Conservation (phyloP, 2,888 invertebrate species). For the Brassicogethes aeneus region DNA sequence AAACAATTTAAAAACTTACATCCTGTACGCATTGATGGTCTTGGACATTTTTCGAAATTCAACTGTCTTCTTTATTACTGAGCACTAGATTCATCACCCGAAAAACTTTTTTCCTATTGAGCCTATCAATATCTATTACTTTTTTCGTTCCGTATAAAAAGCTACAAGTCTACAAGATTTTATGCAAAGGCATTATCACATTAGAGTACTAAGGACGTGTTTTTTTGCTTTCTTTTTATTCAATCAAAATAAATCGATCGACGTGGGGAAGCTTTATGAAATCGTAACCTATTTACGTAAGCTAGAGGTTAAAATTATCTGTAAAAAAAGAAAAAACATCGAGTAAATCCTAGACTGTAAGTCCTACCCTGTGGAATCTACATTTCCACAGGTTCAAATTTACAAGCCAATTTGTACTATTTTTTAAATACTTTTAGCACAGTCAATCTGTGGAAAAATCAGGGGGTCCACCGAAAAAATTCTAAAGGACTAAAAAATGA, state of each 20-base stretch:
- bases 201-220: background rate
- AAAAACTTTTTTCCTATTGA: background rate
- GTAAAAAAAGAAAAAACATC: background rate
- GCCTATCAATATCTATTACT: background rate
- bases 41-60: slow-evolving; percentile 56
- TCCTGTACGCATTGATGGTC: slow-evolving; percentile 82
- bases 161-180: background rate
- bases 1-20: slow-evolving; percentile 57
- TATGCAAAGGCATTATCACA: slow-evolving; percentile 1
- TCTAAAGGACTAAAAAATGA: no score
- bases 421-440: no score
- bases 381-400: no score
- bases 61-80: slow-evolving; percentile 7
- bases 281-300: background rate
- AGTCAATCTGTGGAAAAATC: no score
- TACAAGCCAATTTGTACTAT: no score
- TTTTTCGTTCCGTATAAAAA: background rate
- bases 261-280: no score
- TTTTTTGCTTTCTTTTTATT: no score
- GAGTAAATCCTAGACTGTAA: no score
- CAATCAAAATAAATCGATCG: no score
- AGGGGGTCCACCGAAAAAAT: no score
- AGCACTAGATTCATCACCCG: slow-evolving; percentile 13
- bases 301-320: background rate
- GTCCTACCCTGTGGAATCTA: no score